Percentiles rank a stretch among this genome's conserved stretches.
Evolutionary conservation across 2,888 invertebrate genomes (phyloP).

Genomic region (Melipona bicolor): DNA sequence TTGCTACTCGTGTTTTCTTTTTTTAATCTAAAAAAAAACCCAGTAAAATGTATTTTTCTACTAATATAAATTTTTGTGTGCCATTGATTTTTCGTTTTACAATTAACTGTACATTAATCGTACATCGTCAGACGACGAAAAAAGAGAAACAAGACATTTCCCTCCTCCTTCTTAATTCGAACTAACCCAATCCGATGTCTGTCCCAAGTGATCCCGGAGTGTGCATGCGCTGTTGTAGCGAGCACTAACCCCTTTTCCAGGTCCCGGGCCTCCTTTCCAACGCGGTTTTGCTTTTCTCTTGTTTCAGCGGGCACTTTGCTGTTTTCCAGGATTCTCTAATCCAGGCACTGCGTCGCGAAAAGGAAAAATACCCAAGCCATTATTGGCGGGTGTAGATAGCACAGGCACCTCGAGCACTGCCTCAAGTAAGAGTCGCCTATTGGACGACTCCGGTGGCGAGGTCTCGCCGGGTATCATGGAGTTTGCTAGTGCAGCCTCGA

Average conservation of each 20-base stretch:
- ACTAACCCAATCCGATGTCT: conserved; percentile 59
- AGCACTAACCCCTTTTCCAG: conserved; percentile 84
- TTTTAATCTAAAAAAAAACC: conserved; percentile 27
- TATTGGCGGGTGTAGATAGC: conserved; percentile 88
- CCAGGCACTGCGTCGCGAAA: conserved; percentile 90
- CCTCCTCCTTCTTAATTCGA: conserved; percentile 45
- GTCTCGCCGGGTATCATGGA: conserved; percentile 82
- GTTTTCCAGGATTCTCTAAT: conserved; percentile 93
- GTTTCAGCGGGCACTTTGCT: conserved; percentile 93
- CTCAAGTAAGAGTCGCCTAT: conserved; percentile 81
- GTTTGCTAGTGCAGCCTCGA: conserved; percentile 77
- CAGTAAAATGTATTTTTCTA: conserved; percentile 50
- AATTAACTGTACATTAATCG: conserved; percentile 48
- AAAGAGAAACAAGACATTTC: conserved; percentile 18
- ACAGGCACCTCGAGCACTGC: conserved; percentile 82
- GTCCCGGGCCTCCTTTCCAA: conserved; percentile 84
- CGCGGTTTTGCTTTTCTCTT: conserved; percentile 85
- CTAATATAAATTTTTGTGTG: conserved; percentile 55
- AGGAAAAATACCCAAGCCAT: conserved; percentile 91
- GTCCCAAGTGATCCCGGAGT: conserved; percentile 70
- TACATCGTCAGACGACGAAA: background rate
- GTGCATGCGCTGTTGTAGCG: conserved; percentile 85
- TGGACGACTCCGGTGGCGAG: conserved; percentile 80
- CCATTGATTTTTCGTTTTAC: conserved; percentile 48
- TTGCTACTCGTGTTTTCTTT: conserved; percentile 6